A percentile compares a stretch with the other conserved stretches of the same genome.
Conservation (phyloP, 1,140 invertebrate species). For the Trichonephila inaurata region DNA sequence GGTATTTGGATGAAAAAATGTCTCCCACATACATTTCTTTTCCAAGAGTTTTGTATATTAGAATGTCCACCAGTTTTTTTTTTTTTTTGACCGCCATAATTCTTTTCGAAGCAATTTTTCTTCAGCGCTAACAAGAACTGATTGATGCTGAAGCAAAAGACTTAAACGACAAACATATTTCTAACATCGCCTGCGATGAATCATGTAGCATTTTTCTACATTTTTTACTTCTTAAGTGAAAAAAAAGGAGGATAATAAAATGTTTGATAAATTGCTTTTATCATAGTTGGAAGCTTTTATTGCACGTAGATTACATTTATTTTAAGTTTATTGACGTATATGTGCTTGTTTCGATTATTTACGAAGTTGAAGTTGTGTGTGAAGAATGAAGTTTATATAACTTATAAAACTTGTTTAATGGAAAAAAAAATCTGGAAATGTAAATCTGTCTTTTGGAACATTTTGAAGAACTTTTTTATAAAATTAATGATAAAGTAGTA, state of each 20-base stretch:
- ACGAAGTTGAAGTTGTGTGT: too few species aligned
- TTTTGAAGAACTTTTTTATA: too few species aligned
- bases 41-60: not conserved
- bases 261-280: slow-evolving; percentile 41
- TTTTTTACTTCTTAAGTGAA: not conserved
- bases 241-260: slow-evolving; percentile 38
- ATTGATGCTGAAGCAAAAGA: slow-evolving; percentile 42
- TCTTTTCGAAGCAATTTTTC: slow-evolving; percentile 33
- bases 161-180: slow-evolving; percentile 58
- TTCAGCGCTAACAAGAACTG: slow-evolving; percentile 24
- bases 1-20: slow-evolving; percentile 22
- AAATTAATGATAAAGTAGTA: too few species aligned
- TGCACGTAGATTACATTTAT: slow-evolving; percentile 37
- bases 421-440: too few species aligned
- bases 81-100: slow-evolving; percentile 4
- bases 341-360: not conserved
- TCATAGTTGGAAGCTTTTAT: slow-evolving; percentile 46
- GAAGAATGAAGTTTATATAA: too few species aligned
- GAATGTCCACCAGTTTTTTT: slow-evolving; percentile 24
- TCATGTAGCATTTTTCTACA: not conserved
- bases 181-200: slow-evolving; percentile 10
- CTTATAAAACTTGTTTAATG: too few species aligned
- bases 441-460: too few species aligned
- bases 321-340: slow-evolving; percentile 5
- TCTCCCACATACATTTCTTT: slow-evolving; percentile 26